Evolutionary conservation across 2,797 vertebrate species (phyloP).

Genomic region (Danio choprae): DNA sequence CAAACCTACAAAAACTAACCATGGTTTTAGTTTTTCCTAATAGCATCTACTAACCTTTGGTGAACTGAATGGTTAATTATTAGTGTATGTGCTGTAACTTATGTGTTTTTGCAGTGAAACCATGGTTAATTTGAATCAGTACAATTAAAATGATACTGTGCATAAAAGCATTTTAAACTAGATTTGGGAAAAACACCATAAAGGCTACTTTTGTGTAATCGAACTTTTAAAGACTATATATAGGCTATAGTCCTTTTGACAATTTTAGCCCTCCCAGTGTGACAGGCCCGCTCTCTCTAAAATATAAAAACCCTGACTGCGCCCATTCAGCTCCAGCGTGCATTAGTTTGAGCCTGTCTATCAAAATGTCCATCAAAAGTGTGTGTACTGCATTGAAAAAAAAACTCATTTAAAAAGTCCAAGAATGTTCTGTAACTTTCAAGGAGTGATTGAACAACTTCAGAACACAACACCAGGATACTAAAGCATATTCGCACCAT

Average conservation of each 20-base stretch:
- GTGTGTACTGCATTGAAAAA: not conserved
- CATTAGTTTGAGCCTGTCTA: not conserved
- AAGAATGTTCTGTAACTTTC: conserved; percentile 20
- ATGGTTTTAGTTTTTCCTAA: not conserved
- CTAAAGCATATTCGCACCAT: not conserved
- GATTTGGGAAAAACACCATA: not conserved
- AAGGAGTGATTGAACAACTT: conserved; percentile 12
- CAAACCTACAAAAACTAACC: not conserved
- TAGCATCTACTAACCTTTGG: not conserved
- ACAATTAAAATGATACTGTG: no score
- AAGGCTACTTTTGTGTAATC: not conserved
- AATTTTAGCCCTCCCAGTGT: not conserved
- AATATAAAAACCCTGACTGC: conserved; percentile 6
- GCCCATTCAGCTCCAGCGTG: conserved; percentile 2
- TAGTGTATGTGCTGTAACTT: no score
- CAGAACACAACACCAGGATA: conserved; percentile 12
- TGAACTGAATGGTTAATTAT: no score
- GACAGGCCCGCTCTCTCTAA: not conserved
- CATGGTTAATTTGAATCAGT: no score
- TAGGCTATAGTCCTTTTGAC: not conserved
- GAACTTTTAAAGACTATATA: not conserved
- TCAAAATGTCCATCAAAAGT: conserved; percentile 2
- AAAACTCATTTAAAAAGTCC: conserved; percentile 15
- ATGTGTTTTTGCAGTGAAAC: no score
- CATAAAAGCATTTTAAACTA: not conserved